phyloP scores from a whole-genome alignment of 2,113 vertebrate genomes.

The Macrotus californicus region DNA sequence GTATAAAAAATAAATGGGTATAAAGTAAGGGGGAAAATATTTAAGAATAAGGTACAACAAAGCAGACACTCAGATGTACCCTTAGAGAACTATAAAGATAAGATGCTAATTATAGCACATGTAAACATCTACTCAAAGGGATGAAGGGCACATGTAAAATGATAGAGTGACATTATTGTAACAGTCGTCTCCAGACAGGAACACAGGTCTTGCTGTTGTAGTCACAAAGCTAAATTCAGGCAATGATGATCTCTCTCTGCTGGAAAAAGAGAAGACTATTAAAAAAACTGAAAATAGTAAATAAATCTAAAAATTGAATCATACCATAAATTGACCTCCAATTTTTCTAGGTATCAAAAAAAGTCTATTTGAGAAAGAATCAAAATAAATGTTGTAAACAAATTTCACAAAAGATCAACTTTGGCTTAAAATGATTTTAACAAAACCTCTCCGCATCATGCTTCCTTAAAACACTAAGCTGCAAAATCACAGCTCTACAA shows the following conservation, averaged over 20 bases:
- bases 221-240: constrained; percentile 74
- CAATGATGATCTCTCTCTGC: constrained; percentile 73
- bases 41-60: constrained; percentile 42
- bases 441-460: neutral
- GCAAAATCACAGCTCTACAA: neutral
- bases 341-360: constrained; percentile 35
- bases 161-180: constrained; percentile 54
- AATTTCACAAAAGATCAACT: constrained; percentile 6
- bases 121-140: constrained; percentile 63
- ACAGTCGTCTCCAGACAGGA: constrained; percentile 73
- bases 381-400: constrained; percentile 30
- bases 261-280: constrained; percentile 75
- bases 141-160: constrained; percentile 55
- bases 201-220: constrained; percentile 68
- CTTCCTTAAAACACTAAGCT: constrained; percentile 21
- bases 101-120: constrained; percentile 60
- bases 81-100: constrained; percentile 55
- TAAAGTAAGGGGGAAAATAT: constrained; percentile 38
- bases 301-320: constrained; percentile 46
- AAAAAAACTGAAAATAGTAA: constrained; percentile 57
- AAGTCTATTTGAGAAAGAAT: constrained; percentile 29
- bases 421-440: constrained; percentile 38
- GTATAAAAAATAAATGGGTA: constrained; percentile 48
- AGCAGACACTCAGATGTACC: constrained; percentile 39
- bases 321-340: constrained; percentile 42